phyloP scores from a whole-genome alignment of 1,140 invertebrate genomes.

The Calosoma granatense region DNA sequence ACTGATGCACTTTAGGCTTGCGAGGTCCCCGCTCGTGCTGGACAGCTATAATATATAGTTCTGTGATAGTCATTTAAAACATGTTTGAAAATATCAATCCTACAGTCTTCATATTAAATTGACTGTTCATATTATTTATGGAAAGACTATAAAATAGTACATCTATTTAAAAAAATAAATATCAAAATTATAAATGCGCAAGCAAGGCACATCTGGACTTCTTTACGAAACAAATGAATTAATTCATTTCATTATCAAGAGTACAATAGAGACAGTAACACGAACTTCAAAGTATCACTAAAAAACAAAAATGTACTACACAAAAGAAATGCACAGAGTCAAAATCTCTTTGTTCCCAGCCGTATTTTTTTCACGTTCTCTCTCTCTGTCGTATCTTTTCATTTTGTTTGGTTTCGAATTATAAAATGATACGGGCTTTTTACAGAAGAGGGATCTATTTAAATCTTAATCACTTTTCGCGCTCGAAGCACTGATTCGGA shows the following conservation, averaged over 20 bases:
- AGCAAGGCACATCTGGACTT: too few relatives aligned
- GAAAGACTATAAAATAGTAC: too few relatives aligned
- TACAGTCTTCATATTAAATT: too few relatives aligned
- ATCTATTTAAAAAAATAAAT: too few relatives aligned
- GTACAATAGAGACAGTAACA: too few relatives aligned
- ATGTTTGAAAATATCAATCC: too few relatives aligned
- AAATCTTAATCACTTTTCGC: constrained; percentile 33
- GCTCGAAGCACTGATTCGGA: constrained; percentile 25
- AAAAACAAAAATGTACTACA: neutral
- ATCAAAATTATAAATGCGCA: too few relatives aligned
- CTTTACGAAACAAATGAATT: too few relatives aligned
- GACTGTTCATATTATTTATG: too few relatives aligned
- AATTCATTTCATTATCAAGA: neutral
- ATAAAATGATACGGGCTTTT: constrained; percentile 25
- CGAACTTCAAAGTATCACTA: neutral
- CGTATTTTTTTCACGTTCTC: neutral
- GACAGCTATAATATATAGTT: constrained; percentile 86
- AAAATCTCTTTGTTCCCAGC: neutral
- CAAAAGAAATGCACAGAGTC: neutral
- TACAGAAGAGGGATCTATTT: constrained; percentile 22
- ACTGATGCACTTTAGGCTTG: constrained; percentile 64
- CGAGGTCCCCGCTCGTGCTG: constrained; percentile 94
- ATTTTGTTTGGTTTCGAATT: constrained; percentile 22
- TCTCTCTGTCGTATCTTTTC: neutral
- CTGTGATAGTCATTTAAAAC: too few relatives aligned